A percentile compares a stretch with the other conserved stretches of the same genome.
phyloP scores from a whole-genome alignment of 2,113 vertebrate species.

The Cygnus buccinator region DNA sequence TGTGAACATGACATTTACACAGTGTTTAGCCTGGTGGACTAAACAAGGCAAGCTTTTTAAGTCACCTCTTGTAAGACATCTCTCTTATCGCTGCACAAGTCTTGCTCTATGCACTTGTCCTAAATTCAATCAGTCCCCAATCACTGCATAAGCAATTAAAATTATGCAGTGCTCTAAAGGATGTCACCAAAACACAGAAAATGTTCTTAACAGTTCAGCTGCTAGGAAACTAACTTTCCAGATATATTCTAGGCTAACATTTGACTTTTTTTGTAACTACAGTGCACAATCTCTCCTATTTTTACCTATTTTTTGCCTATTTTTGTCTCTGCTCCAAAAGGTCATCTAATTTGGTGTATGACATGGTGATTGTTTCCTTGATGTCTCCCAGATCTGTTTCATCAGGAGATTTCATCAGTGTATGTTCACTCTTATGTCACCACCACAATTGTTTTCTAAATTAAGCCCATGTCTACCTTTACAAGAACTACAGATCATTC shows the following conservation, averaged over 20 bases:
- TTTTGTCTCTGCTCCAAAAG: not conserved
- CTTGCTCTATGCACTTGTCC: not conserved
- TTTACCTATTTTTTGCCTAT: not conserved
- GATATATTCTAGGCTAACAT: not conserved
- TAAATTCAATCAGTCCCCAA: not conserved
- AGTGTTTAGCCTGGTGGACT: not conserved
- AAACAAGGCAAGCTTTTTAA: not conserved
- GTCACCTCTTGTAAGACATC: not conserved
- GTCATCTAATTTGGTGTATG: not conserved
- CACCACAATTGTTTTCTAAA: not conserved
- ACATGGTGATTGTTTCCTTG: not conserved
- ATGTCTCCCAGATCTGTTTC: not conserved
- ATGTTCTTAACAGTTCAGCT: not conserved
- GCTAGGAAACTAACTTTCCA: not conserved
- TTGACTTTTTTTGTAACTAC: not conserved
- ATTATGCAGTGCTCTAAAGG: not conserved
- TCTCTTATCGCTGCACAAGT: not conserved
- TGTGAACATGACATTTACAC: not conserved
- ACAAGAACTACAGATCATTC: not conserved
- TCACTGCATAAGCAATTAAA: not conserved
- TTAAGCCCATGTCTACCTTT: not conserved
- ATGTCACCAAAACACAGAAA: not conserved
- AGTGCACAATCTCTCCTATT: not conserved
- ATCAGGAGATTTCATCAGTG: not conserved
- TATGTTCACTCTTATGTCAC: not conserved